Percentiles rank a stretch among this genome's conserved stretches.
These are phyloP conservation scores for Anarsia innoxiella DNA, from an alignment of 2,888 invertebrate genomes.

Conservation along the genomic window DNA sequence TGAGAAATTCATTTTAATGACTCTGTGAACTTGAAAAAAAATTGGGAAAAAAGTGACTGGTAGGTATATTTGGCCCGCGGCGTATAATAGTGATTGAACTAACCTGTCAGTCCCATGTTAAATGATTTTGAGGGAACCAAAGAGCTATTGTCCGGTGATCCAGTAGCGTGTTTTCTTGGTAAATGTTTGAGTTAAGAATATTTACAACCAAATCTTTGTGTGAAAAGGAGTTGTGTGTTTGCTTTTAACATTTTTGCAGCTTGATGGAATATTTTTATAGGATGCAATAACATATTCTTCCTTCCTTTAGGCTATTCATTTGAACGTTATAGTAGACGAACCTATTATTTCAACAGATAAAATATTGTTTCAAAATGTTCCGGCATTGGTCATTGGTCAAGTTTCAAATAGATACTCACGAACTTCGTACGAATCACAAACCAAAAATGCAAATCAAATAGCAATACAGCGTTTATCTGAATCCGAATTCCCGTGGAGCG, in stretches of 20 bases:
- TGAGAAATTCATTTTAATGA: conserved; percentile 53
- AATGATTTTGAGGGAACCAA: conserved; percentile 68
- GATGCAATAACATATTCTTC: no score
- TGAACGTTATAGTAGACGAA: no score
- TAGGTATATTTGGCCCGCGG: conserved; percentile 63
- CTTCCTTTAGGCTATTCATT: no score
- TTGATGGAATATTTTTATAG: conserved; percentile 44
- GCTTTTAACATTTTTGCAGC: conserved; percentile 41
- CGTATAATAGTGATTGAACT: conserved; percentile 71
- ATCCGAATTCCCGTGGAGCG: no score
- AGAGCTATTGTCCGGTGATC: conserved; percentile 58
- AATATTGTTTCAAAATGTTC: no score
- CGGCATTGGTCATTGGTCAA: no score
- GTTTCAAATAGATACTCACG: no score
- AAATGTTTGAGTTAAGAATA: conserved; percentile 68
- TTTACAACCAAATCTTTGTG: conserved; percentile 54
- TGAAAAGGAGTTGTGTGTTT: conserved; percentile 47
- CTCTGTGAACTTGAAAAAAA: conserved; percentile 51
- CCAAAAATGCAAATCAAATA: no score
- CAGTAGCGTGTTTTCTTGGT: conserved; percentile 71
- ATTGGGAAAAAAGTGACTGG: conserved; percentile 56
- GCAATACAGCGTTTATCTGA: no score
- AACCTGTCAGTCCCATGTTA: conserved; percentile 76
- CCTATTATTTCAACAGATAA: no score
- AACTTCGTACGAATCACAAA: no score